These are phyloP conservation scores for Stenurella melanura DNA, from an alignment of 2,888 invertebrate species.

Conservation along the genomic window DNA sequence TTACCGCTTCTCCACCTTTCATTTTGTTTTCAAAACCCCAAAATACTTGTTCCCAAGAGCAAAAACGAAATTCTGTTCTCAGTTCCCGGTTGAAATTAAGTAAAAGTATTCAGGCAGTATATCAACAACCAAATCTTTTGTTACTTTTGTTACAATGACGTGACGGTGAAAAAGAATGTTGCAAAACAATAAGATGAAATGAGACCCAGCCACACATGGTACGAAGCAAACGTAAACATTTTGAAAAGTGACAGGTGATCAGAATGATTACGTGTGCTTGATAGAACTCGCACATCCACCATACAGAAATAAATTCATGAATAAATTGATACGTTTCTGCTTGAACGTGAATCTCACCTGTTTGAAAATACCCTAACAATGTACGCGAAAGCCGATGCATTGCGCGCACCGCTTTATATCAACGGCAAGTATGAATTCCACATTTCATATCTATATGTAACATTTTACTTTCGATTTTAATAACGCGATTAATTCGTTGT, in stretches of 20 bases:
- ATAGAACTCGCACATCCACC: slow-evolving; percentile 25
- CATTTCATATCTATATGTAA: slow-evolving; percentile 54
- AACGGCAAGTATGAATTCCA: slow-evolving; percentile 65
- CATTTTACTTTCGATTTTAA: slow-evolving; percentile 59
- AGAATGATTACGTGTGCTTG: slow-evolving; percentile 37
- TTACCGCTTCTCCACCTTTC: too few relatives aligned
- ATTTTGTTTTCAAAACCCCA: too few relatives aligned
- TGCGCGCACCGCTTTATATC: slow-evolving; percentile 72
- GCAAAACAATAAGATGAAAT: slow-evolving; percentile 10
- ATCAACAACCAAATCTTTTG: neutral
- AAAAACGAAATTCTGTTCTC: too few relatives aligned
- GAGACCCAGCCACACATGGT: slow-evolving; percentile 15
- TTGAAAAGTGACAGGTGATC: neutral
- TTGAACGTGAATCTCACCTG: slow-evolving; percentile 71
- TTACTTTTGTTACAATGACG: slow-evolving; percentile 5
- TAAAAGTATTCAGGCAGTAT: too few relatives aligned
- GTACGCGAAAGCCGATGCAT: slow-evolving; percentile 73
- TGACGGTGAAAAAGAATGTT: neutral
- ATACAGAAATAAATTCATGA: slow-evolving; percentile 36
- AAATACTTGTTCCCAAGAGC: too few relatives aligned
- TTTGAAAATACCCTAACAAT: slow-evolving; percentile 69
- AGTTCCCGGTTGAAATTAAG: too few relatives aligned
- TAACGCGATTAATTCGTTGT: slow-evolving; percentile 63
- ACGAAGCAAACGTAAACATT: slow-evolving; percentile 33
- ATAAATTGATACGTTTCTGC: slow-evolving; percentile 45